Base-by-base conservation (phyloP, 2,797 vertebrate genomes). In the Sebastes nivosus region DNA sequence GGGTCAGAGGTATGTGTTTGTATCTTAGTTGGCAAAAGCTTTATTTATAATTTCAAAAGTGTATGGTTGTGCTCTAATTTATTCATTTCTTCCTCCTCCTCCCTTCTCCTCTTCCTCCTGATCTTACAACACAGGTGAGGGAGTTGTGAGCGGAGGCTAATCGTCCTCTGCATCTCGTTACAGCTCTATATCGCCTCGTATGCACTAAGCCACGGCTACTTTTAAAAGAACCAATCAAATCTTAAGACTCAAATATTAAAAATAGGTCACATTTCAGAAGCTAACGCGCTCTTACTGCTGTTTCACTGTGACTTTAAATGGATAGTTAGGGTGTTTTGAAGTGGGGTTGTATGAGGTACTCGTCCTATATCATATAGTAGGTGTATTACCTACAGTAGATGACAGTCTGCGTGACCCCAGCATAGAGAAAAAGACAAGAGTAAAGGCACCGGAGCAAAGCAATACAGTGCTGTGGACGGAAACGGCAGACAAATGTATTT, bases 401-500 rank as follows among this genome's bases (percentile, higher is more conserved):
- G 42, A 46, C 6, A 0, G 42, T 46, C 42, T 16, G 14, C 14
- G 14, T 18, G 42, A 0, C 42, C 6, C 42, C 42, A 46, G 42
- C 42, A 46, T 46, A 0, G 42, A 46, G 16, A 46, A 46, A 16
- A 16, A 42, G 38, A 42, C 38, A 42, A 14, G 38, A 3, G 25
- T 25, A 25, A 25, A 42, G 38, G 14, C 14, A 16, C 38, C 6
- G 14, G 38, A 46, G 16, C 42, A 46, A 46, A 46, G 0, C 16
- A 46, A 46, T 46, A 46, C 16, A 46, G 42, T 46, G 42, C 42
- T 18, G 42, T 46, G 14, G 42, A 46, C 6, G 16, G 13, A 0
- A 0, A 18, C 6, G 16, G 42, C 42, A 46, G 42, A 46, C 0
- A 0, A 46, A 46, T 0, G 6, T 7, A 0, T 46, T 46, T 46